phyloP scores from a whole-genome alignment of 2,113 vertebrate genomes.

The Tonatia bakeri region DNA sequence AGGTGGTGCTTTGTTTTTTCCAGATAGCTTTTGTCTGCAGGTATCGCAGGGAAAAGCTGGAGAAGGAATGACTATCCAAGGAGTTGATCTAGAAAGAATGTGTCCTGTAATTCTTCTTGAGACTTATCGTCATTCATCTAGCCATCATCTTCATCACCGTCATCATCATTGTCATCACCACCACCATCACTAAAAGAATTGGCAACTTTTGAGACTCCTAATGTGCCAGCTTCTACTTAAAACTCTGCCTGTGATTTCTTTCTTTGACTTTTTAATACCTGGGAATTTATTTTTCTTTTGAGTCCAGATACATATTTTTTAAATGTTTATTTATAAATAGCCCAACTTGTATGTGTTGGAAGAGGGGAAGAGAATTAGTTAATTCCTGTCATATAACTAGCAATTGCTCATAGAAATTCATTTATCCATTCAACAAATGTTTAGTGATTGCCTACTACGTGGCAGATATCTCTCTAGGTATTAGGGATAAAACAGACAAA shows the following conservation, averaged over 20 bases:
- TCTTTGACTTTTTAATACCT: neutral
- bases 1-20: too few species aligned
- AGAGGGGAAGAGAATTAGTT: neutral
- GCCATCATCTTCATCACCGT: neutral
- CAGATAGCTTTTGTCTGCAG: neutral
- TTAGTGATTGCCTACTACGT: neutral
- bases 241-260: neutral
- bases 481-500: neutral
- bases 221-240: neutral
- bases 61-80: neutral
- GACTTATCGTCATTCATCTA: neutral
- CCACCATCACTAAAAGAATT: neutral
- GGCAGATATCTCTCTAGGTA: neutral
- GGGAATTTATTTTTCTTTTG: conserved; percentile 1
- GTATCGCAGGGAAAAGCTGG: neutral
- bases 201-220: neutral
- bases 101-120: neutral
- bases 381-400: neutral
- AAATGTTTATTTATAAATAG: neutral
- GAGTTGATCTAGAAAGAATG: neutral
- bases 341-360: neutral
- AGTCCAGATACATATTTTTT: neutral
- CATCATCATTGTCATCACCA: neutral
- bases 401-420: neutral
- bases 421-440: neutral